These are phyloP conservation scores for Solenodon paradoxus DNA, from an alignment of 2,113 vertebrate genomes.

Conservation along the genomic window DNA sequence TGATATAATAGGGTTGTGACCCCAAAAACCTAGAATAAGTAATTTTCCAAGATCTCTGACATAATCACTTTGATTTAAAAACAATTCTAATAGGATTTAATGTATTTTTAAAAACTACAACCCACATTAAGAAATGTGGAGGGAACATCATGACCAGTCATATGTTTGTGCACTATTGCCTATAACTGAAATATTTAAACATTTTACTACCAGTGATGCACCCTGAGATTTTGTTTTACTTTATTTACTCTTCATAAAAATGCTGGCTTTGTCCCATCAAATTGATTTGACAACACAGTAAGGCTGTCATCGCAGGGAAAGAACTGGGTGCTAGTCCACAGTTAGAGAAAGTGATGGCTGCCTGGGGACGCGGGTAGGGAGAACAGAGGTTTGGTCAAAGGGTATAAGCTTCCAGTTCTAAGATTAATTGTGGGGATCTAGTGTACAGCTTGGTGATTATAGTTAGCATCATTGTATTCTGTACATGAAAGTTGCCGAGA, in stretches of 20 bases:
- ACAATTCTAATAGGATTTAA: not conserved
- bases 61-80: not conserved
- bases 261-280: not conserved
- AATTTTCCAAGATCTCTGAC: not conserved
- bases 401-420: not conserved
- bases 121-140: not conserved
- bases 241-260: not conserved
- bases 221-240: not conserved
- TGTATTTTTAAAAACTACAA: not conserved
- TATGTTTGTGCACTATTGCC: not conserved
- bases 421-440: not conserved
- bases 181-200: not conserved
- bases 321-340: not conserved
- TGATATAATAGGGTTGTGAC: not conserved
- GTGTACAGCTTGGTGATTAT: not conserved
- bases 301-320: not conserved
- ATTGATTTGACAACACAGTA: not conserved
- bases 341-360: not conserved
- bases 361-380: not conserved
- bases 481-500: not conserved
- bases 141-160: not conserved
- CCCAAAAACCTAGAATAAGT: not conserved
- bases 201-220: not conserved
- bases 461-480: not conserved
- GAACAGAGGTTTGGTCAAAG: not conserved